Base-by-base conservation (phyloP, 2,797 vertebrate species). In the Onychomys torridus region DNA sequence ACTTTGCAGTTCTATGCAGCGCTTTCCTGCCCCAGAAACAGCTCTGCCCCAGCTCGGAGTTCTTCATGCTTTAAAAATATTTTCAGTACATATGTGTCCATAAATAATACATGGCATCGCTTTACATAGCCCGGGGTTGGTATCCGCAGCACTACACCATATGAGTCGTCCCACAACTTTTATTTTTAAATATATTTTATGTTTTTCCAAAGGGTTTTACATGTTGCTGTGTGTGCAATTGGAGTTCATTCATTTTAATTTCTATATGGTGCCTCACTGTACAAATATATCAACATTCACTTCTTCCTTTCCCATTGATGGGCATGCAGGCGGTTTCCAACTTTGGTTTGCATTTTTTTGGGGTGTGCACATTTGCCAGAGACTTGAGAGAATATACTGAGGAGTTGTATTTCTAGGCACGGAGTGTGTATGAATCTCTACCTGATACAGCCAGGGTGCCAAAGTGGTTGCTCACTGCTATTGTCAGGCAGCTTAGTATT, bases 81-180 rank as follows among this genome's bases (percentile, higher is more conserved):
- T 98, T 98, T 96, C 92, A 97, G 96, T 97, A 96, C 97, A 98
- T 97, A 98, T 97, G 97, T 95, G 97, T 96, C 97, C 97, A 97
- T 98, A 97, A 97, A 98, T 98, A 98, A 98, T 98, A 97, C 97
- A 98, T 98, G 97, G 94, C 83, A 95, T 95, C 95, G 78, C 97
- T 97, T 98, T 97, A 92, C 97, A 97, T 97, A 97, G 96, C 83
- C 84, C 91, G 91, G 93, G 96, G 87, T 96, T 96, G 95, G 94
- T 88, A 96, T 65, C 81, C 52, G 27, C 81, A 43, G 6, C 91
- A 71, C 96, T 85, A 55, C 25, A 75, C 97, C 97, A 97, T 98
- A 97, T 97, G 97, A 71, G 63, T 67, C 95, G 29, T 89, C 96
- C 95, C 73, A 93, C 96, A 97, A 94, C 93, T 97, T 97, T 97